Evolutionary conservation across 2,797 vertebrate species (phyloP), one percentile per base, ranked within the genome.

Genomic region (Discoglossus pictus): DNA sequence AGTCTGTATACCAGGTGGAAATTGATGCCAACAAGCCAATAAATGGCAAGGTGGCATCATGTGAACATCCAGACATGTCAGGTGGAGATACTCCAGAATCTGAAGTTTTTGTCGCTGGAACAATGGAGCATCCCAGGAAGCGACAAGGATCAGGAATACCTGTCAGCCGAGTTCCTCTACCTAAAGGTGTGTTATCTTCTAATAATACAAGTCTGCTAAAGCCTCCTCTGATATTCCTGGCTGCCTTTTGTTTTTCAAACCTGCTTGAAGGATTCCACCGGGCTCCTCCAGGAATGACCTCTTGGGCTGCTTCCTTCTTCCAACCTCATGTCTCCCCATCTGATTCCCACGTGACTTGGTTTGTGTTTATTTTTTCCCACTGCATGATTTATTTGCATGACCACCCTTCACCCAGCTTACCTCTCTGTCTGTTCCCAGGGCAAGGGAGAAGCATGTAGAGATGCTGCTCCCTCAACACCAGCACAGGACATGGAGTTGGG

Each of bases 111-210:
- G 4, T 69, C 7, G 0, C 9, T 24, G 76, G 51, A 25, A 21
- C 40, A 25, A 52, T 1, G 13, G 64, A 68, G 20, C 18, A 18
- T 0, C 65, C 74, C 24, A 42, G 47, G 65, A 86, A 77, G 77
- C 76, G 75, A 43, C 63, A 0, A 0, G 11, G 23, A 38, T 76
- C 78, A 1, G 82, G 78, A 21, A 84, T 74, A 70, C 73, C 59
- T 0, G 0, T 65, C 81, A 87, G 82, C 27, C 80, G 80, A 0
- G 84, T 87, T 50, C 87, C 87, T 44, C 79, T 83, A 56, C 79
- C 75, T 21, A 88, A 83, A 90, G 89, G 87, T 90, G 82, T 83
- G 84, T 77, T 75, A 58, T 34, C 67, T 66, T 68, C 58, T 53
- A 31, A n/a, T 56, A 58, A 25, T 70, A 40, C 63, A 17, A 18